phyloP scores from a whole-genome alignment of 2,113 vertebrate genomes.

The Ahaetulla prasina region DNA sequence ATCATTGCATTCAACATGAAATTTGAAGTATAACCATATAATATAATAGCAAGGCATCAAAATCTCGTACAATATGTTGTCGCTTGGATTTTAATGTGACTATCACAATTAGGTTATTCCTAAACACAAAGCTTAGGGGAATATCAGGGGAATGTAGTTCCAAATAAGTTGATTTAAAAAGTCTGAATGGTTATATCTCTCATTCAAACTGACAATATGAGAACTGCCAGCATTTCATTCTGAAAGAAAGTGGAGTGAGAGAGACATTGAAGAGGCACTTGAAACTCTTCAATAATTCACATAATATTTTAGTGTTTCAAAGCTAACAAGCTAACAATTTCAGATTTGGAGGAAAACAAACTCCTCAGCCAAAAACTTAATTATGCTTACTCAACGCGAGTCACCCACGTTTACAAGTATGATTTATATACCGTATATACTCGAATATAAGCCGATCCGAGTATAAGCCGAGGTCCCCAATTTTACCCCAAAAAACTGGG shows the following conservation, averaged over 20 bases:
- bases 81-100: too few relatives aligned
- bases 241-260: too few relatives aligned
- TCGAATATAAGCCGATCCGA: too few relatives aligned
- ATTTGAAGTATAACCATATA: background rate
- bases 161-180: background rate
- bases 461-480: too few relatives aligned
- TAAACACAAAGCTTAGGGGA: background rate
- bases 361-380: background rate
- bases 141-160: background rate
- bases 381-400: background rate
- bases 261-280: background rate
- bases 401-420: background rate
- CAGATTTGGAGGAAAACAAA: background rate
- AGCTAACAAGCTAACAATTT: background rate
- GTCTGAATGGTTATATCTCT: background rate
- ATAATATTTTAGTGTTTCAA: background rate
- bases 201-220: background rate
- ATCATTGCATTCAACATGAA: background rate
- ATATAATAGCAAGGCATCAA: background rate
- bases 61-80: background rate
- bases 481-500: too few relatives aligned
- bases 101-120: background rate
- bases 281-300: background rate
- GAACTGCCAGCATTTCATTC: background rate
- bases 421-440: background rate